Evolutionary conservation across 2,888 invertebrate genomes (phyloP), one percentile per base, ranked within the genome.

Genomic region (Ptychoptera albimana): DNA sequence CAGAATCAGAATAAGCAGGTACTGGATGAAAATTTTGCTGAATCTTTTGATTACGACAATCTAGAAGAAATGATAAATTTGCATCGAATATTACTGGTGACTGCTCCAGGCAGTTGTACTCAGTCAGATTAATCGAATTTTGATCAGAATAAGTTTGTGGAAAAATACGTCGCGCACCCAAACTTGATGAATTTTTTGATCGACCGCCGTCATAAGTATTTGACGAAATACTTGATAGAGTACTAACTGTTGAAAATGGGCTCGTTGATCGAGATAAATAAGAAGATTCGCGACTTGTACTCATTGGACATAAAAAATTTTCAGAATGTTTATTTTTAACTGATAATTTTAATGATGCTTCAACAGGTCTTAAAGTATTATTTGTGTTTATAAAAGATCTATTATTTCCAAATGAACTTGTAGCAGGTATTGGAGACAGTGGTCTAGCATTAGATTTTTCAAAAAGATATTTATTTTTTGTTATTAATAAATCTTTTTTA

Each of bases 41-140:
- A 6, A 79, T 68, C 14, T 80, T 73, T 57, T 81, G 82, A 48
- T 72, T 76, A 48, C 79, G 78, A 54, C 79, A 77, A 2, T 84
- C 84, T 39, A 86, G 68, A 1, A 84, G 75, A 55, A 86, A 86
- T 7, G 82, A 82, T 34, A 86, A 63, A 60, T 85, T 85, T 0
- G 85, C 86, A 55, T 85, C 84, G 52, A 85, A 82, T 0, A 86
- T 77, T 2, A 86, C 82, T 0, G 85, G 81, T 0, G 84, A 77
- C 46, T 80, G 79, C 55, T 84, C 85, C 57, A 77, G 74, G 2
- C 71, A 67, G 37, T 70, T 71, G 37, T 77, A 57, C 55, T 82
- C 80, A 46, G 72, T 70, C 8, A 74, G 59, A 53, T 77, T 69
- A 43, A 72, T 56, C 36, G 61, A 59, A 50, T 69, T 64, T 9